Conservation (phyloP, 2,888 invertebrate genomes). For the Cephonodes hylas region DNA sequence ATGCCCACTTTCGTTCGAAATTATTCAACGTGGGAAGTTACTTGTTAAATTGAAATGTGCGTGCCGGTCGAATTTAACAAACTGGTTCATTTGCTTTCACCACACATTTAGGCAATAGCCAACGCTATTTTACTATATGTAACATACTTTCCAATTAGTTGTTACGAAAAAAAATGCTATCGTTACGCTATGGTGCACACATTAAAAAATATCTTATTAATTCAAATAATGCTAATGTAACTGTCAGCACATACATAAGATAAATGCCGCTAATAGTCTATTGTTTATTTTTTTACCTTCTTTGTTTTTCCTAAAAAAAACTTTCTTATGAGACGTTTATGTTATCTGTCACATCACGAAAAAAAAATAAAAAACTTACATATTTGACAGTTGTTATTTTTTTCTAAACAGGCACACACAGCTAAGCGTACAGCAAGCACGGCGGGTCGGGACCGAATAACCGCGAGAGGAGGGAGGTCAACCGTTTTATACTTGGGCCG, state of each 20-base stretch:
- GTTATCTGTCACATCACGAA: background rate
- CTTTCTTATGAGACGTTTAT: background rate
- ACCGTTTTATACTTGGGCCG: conserved; percentile 45
- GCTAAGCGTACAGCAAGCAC: conserved; percentile 37
- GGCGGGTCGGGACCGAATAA: conserved; percentile 43
- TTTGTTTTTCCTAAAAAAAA: background rate
- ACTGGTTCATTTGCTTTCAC: conserved; percentile 23
- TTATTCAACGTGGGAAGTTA: background rate
- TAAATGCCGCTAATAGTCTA: background rate
- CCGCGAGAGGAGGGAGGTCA: conserved; percentile 50
- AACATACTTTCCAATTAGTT: background rate
- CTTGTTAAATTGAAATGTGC: background rate
- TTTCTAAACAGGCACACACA: conserved; percentile 33
- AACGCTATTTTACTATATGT: background rate
- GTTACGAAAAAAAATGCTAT: background rate
- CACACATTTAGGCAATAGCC: conserved; percentile 14
- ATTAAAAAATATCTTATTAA: background rate
- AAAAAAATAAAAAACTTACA: conserved; percentile 41
- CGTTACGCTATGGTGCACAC: too few species aligned
- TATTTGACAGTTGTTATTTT: conserved; percentile 36
- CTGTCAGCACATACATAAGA: background rate
- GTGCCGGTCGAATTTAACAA: background rate
- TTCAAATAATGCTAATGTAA: background rate
- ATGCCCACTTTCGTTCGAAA: background rate
- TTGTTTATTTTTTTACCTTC: background rate